These are phyloP conservation scores for Eupeodes luniger DNA, from an alignment of 2,888 invertebrate genomes.

Conservation along the genomic window DNA sequence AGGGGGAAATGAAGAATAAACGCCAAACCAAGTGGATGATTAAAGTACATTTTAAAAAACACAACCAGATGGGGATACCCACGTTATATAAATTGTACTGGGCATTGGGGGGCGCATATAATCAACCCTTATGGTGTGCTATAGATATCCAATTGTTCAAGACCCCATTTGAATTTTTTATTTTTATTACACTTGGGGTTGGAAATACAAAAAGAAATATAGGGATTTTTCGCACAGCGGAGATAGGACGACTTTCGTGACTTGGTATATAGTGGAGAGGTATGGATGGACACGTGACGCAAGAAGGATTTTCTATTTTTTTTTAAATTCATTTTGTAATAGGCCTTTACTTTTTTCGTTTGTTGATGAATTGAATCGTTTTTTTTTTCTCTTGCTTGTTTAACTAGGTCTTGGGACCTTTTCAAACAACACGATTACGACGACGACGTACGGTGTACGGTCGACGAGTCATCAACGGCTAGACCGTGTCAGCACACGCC, in stretches of 20 bases:
- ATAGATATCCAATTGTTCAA: slow-evolving; percentile 8
- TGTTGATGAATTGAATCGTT: slow-evolving; percentile 47
- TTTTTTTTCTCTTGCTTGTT: slow-evolving; percentile 6
- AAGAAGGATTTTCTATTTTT: slow-evolving; percentile 31
- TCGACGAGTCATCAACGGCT: slow-evolving; percentile 33
- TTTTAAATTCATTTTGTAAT: slow-evolving; percentile 29
- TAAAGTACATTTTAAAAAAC: slow-evolving; percentile 32
- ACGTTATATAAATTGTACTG: neutral
- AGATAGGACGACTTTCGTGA: slow-evolving; percentile 54
- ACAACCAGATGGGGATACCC: slow-evolving; percentile 31
- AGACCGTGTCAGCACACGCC: slow-evolving; percentile 61
- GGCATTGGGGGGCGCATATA: neutral
- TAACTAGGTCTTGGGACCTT: slow-evolving; percentile 34
- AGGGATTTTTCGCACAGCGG: slow-evolving; percentile 9
- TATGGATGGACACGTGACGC: slow-evolving; percentile 62
- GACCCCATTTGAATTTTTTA: slow-evolving; percentile 35
- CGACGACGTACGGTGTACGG: no score
- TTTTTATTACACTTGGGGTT: slow-evolving; percentile 51
- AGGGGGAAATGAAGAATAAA: slow-evolving; percentile 17
- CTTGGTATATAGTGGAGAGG: neutral
- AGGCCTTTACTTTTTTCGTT: slow-evolving; percentile 25
- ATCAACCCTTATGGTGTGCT: neutral
- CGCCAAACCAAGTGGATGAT: slow-evolving; percentile 41
- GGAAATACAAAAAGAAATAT: slow-evolving; percentile 11
- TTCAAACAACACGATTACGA: slow-evolving; percentile 6